These are phyloP conservation scores for Xyrichtys novacula DNA, from an alignment of 2,797 vertebrate species.

Conservation along the genomic window DNA sequence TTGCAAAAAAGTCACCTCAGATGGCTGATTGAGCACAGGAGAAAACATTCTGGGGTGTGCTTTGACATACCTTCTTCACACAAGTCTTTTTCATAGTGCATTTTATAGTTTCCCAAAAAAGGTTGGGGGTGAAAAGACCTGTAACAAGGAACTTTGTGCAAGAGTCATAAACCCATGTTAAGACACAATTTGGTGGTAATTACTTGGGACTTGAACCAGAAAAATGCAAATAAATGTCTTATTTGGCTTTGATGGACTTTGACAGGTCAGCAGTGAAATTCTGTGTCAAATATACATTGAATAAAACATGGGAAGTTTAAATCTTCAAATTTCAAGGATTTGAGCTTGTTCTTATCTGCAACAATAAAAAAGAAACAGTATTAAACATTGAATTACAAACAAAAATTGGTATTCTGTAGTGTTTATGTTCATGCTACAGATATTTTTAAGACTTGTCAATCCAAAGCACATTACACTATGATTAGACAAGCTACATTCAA, in stretches of 20 bases:
- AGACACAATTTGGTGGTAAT: slow-evolving; percentile 85
- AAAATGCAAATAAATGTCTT: slow-evolving; percentile 70
- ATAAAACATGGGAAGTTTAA: slow-evolving; percentile 47
- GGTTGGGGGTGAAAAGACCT: slow-evolving; percentile 50
- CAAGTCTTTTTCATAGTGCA: slow-evolving; percentile 81
- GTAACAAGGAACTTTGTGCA: slow-evolving; percentile 77
- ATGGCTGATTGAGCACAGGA: slow-evolving; percentile 75
- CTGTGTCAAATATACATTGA: slow-evolving; percentile 46
- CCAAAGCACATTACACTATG: slow-evolving; percentile 72
- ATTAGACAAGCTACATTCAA: slow-evolving; percentile 81
- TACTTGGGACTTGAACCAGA: slow-evolving; percentile 67
- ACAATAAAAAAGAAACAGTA: slow-evolving; percentile 61
- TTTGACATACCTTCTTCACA: slow-evolving; percentile 69
- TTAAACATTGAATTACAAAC: slow-evolving; percentile 67
- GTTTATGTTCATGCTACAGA: slow-evolving; percentile 74
- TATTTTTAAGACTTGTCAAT: slow-evolving; percentile 69
- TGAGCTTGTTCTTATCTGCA: slow-evolving; percentile 43
- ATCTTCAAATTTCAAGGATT: slow-evolving; percentile 58
- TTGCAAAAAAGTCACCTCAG: slow-evolving; percentile 75
- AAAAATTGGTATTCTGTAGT: slow-evolving; percentile 54
- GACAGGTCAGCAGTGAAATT: slow-evolving; percentile 73
- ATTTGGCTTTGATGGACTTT: slow-evolving; percentile 75
- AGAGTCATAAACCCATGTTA: slow-evolving; percentile 79
- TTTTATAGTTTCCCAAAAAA: slow-evolving; percentile 75
- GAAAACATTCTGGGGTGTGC: slow-evolving; percentile 75